phyloP scores from a whole-genome alignment of 2,888 invertebrate genomes.

The Ophion obscuratus region DNA sequence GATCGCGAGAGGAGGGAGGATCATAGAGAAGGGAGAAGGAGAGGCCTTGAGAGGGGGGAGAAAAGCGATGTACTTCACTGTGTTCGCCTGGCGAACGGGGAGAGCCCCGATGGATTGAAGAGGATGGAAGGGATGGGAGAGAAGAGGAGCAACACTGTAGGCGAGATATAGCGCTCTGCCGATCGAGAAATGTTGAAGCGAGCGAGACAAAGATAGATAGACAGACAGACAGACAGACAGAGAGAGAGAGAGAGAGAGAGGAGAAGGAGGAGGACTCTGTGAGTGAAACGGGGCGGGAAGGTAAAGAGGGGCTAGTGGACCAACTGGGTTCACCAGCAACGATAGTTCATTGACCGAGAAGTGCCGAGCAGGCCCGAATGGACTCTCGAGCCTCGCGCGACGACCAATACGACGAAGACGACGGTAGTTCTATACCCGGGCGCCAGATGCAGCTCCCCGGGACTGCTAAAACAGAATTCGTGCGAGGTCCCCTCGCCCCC shows the following conservation, averaged over 20 bases:
- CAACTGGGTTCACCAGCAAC: constrained; percentile 84
- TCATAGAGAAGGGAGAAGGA: neutral
- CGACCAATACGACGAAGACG: constrained; percentile 47
- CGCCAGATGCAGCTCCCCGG: constrained; percentile 27
- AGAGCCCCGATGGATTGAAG: constrained; percentile 27
- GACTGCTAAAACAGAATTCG: constrained; percentile 60
- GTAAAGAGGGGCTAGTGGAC: constrained; percentile 78
- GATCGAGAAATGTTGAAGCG: constrained; percentile 20
- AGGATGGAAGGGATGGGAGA: constrained; percentile 21
- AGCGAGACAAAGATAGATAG: constrained; percentile 6
- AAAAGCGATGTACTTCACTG: constrained; percentile 35
- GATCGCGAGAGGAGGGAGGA: constrained; percentile 1
- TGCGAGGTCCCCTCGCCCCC: constrained; percentile 11
- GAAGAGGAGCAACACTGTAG: constrained; percentile 43
- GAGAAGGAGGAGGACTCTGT: neutral
- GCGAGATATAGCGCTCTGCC: constrained; percentile 27
- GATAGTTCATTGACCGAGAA: constrained; percentile 83
- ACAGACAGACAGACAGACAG: neutral
- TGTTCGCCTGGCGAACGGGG: constrained; percentile 58
- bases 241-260: constrained; percentile 24
- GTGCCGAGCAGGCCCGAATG: constrained; percentile 77
- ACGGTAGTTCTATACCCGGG: constrained; percentile 42
- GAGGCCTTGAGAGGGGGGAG: neutral
- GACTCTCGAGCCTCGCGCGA: constrained; percentile 67
- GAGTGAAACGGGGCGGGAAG: constrained; percentile 25